Evolutionary conservation across 2,888 invertebrate species (phyloP).

Genomic region (Dione juno): DNA sequence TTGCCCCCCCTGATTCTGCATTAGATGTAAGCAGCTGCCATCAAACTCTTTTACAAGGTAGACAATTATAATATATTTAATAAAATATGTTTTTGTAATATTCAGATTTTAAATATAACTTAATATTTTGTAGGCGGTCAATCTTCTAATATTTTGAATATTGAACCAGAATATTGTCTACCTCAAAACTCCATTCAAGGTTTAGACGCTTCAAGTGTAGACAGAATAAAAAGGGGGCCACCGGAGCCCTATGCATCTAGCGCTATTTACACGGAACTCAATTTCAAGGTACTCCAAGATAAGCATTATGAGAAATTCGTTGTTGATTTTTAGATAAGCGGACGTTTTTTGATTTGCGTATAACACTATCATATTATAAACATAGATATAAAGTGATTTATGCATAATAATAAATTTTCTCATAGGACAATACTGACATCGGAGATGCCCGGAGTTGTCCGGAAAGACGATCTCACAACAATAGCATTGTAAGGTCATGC

Average conservation of each 20-base stretch:
- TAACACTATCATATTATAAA: conserved; percentile 43
- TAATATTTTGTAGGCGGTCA: conserved; percentile 64
- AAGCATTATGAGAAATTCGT: conserved; percentile 62
- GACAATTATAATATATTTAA: conserved; percentile 31
- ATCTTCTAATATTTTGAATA: conserved; percentile 74
- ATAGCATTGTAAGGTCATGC: conserved; percentile 80
- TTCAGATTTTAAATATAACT: conserved; percentile 29
- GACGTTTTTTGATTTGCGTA: conserved; percentile 63
- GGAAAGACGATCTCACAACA: conserved; percentile 79
- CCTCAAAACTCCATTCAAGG: conserved; percentile 80
- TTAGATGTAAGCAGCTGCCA: conserved; percentile 75
- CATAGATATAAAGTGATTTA: conserved; percentile 36
- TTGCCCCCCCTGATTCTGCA: conserved; percentile 69
- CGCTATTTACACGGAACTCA: conserved; percentile 82
- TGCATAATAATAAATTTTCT: conserved; percentile 51
- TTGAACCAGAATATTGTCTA: conserved; percentile 78
- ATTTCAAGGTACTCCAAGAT: conserved; percentile 78
- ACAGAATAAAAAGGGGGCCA: conserved; percentile 73
- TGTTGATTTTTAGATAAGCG: conserved; percentile 63
- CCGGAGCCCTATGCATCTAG: conserved; percentile 80
- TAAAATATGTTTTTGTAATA: background rate
- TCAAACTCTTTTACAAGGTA: conserved; percentile 77
- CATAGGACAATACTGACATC: conserved; percentile 76
- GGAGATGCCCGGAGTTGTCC: conserved; percentile 76
- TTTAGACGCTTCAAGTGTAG: conserved; percentile 74